Percentiles rank a stretch among this genome's conserved stretches.
Conservation (phyloP, 1,140 invertebrate species). For the Ips nitidus region DNA sequence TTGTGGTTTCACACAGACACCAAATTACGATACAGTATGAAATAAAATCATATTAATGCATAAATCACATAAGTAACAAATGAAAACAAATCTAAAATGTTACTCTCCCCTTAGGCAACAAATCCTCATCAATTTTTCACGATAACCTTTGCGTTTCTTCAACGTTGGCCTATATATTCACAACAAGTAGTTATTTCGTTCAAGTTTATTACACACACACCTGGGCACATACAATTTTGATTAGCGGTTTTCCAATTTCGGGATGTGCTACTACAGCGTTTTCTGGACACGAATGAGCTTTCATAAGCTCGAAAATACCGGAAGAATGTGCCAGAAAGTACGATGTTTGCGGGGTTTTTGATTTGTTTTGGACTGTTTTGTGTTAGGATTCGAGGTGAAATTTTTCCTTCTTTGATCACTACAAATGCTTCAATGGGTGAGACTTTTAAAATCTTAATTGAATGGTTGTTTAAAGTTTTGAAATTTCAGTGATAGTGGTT, state of each 20-base stretch:
- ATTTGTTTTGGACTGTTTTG: not conserved
- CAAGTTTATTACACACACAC: not conserved
- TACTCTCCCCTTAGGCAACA: not conserved
- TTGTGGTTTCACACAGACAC: too few relatives aligned
- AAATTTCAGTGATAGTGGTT: constrained; percentile 60
- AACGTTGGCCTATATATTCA: not conserved
- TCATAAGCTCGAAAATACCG: not conserved
- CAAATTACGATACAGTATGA: too few relatives aligned
- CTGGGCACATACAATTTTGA: not conserved
- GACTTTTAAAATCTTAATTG: constrained; percentile 21
- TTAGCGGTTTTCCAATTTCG: not conserved
- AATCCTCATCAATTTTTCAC: not conserved
- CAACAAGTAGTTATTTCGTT: not conserved
- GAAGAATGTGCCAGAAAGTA: not conserved
- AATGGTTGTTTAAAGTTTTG: constrained; percentile 3
- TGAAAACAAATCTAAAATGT: not conserved
- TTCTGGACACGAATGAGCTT: not conserved
- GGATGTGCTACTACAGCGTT: not conserved
- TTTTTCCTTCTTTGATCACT: constrained; percentile 68
- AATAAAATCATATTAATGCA: too few relatives aligned
- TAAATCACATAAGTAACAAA: too few relatives aligned
- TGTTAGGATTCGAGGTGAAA: constrained; percentile 47
- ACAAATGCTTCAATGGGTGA: constrained; percentile 71
- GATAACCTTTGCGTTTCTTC: constrained; percentile 1
- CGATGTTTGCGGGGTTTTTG: not conserved